phyloP scores from a whole-genome alignment of 2,888 invertebrate genomes.

The Salpingus planirostris region DNA sequence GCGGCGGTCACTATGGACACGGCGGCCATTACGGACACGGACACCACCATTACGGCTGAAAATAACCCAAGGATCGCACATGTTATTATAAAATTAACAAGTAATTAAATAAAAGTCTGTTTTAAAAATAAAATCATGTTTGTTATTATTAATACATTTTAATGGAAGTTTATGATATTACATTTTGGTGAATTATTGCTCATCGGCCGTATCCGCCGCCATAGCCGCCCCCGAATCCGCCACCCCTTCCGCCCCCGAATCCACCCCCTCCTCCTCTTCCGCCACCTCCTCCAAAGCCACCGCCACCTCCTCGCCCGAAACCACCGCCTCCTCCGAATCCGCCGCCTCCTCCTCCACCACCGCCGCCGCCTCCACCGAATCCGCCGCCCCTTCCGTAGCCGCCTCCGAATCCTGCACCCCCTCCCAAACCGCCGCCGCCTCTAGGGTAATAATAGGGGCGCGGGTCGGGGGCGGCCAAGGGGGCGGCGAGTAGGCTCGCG shows the following conservation, averaged over 20 bases:
- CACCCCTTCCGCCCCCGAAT: slow-evolving; percentile 3
- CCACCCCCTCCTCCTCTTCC: slow-evolving; percentile 3
- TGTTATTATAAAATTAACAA: too few species aligned
- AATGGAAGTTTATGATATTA: too few species aligned
- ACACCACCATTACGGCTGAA: slow-evolving; percentile 1
- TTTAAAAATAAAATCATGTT: too few species aligned
- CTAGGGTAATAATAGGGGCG: too few species aligned
- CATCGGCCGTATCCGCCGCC: slow-evolving; percentile 2
- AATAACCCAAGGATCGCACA: too few species aligned
- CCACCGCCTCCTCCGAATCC: slow-evolving; percentile 1
- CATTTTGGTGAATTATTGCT: too few species aligned
- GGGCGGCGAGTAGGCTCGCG: too few species aligned
- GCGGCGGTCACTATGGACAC: background rate
- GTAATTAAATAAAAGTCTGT: too few species aligned
- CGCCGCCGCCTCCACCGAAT: slow-evolving; percentile 2
- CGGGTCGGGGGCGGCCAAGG: too few species aligned
- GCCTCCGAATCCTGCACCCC: slow-evolving; percentile 6
- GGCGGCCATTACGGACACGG: slow-evolving; percentile 1
- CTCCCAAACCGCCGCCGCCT: slow-evolving; percentile 5
- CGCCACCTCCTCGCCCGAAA: too few species aligned
- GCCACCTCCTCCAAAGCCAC: too few species aligned
- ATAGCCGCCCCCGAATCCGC: slow-evolving; percentile 9
- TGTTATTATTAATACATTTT: too few species aligned
- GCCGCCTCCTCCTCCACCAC: background rate
- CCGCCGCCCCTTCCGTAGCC: slow-evolving; percentile 6